Conservation (phyloP, 2,888 invertebrate species). For the Gortyna flavago region DNA sequence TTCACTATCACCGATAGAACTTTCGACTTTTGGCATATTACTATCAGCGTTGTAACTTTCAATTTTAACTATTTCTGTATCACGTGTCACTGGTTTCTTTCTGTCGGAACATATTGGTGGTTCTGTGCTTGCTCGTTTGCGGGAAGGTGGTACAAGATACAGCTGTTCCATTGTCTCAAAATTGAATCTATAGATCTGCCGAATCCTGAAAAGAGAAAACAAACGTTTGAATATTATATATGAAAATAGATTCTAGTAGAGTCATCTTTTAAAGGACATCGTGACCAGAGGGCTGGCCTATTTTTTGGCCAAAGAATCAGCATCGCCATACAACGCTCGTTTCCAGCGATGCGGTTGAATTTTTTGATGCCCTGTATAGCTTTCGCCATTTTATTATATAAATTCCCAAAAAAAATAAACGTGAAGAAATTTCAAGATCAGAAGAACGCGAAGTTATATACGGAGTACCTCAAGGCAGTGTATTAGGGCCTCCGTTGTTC, state of each 20-base stretch:
- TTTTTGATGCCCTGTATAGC: no score
- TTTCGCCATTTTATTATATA: no score
- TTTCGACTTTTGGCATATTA: not conserved
- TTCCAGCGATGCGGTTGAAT: no score
- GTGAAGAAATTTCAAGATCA: no score
- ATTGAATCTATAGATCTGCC: not conserved
- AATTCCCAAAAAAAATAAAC: no score
- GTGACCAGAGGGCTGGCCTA: not conserved
- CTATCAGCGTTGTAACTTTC: not conserved
- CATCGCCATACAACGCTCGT: no score
- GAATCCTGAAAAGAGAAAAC: not conserved
- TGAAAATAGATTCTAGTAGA: not conserved
- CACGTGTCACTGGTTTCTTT: not conserved
- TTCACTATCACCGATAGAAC: not conserved
- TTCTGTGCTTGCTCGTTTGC: conserved; percentile 4
- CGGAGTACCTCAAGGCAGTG: no score
- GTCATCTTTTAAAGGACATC: no score
- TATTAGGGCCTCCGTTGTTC: no score
- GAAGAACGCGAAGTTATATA: no score
- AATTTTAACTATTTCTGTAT: not conserved
- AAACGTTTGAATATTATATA: not conserved
- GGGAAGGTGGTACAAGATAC: not conserved
- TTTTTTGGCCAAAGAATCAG: not conserved
- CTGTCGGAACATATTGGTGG: not conserved
- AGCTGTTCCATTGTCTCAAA: not conserved